These are phyloP conservation scores for Polyodon spathula DNA, from an alignment of 2,113 vertebrate species.

Conservation along the genomic window DNA sequence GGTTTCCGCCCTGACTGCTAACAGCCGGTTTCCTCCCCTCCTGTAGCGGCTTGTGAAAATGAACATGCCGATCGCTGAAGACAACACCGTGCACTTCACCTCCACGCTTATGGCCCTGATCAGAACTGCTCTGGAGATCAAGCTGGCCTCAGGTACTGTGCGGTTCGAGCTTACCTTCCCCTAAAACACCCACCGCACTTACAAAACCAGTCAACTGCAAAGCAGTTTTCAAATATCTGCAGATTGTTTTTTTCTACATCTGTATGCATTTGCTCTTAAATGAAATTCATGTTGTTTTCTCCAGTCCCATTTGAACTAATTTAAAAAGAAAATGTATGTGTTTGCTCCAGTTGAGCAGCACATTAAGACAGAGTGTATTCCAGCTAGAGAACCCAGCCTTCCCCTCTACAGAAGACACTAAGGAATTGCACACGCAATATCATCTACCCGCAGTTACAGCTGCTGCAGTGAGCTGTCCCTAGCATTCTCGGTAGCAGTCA, in stretches of 20 bases:
- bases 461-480: too few species aligned
- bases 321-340: conserved; percentile 18
- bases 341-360: neutral
- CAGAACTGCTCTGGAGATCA: conserved; percentile 84
- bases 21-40: conserved; percentile 16
- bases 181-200: neutral
- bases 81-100: conserved; percentile 84
- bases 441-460: too few species aligned
- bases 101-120: conserved; percentile 90
- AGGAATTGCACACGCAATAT: too few species aligned
- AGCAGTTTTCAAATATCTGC: too few species aligned
- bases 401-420: too few species aligned
- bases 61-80: conserved; percentile 89
- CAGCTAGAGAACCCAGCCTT: conserved; percentile 20
- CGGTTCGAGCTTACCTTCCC: neutral
- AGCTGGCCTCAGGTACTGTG: conserved; percentile 77
- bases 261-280: too few species aligned
- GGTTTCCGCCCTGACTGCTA: conserved; percentile 10
- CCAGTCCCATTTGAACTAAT: conserved; percentile 31
- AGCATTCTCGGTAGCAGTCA: too few species aligned
- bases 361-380: neutral
- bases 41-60: conserved; percentile 83
- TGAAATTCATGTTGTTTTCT: too few species aligned
- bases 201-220: neutral
- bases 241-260: too few species aligned